Evolutionary conservation across 2,113 vertebrate species (phyloP), one percentile per base, ranked within the genome.

Genomic region (Callaeas wilsoni): DNA sequence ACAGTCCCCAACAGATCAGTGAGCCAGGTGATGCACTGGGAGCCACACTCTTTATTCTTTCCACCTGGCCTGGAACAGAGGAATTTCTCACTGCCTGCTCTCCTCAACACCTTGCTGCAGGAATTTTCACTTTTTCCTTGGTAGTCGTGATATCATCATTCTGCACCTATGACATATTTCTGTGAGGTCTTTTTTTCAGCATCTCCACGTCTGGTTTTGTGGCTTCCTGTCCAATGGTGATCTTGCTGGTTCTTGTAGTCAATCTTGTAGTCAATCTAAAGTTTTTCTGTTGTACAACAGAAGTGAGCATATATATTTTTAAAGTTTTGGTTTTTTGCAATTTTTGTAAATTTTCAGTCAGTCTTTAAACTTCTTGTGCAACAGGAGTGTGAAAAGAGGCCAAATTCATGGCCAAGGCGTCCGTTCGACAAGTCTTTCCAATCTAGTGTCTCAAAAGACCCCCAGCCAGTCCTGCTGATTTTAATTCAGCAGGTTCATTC

Each of bases 311-410:
- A 15, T 14, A 7, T 3, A n/a, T 16, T 42, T 49, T 13, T 4
- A 22, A 6, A 4, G 3, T 1, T 6, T 19, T 30, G n/a, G n/a
- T 52, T 50, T 19, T 5, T 0, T 5, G 8, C 7, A 27, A 5
- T 35, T 82, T 73, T 60, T 52, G 1, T 25, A 22, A 2, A 9
- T 71, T 79, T 85, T 39, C 16, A 23, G 18, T n/a, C 9, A 0
- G 26, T 26, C 5, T 87, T 62, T 68, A 52, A 68, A 32, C 15
- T 39, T 55, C 19, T 47, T 33, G 5, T 3, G 20, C 2, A 73
- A 41, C 17, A 44, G 6, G 32, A 64, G 20, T 7, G 32, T 50
- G 26, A 73, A 53, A 59, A 87, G 30, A 63, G 33, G 29, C 13
- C 13, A 42, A 65, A 15, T 25, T 70, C 26, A 35, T 4, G 26